Conservation (phyloP, 2,888 invertebrate species). For the Drosophila birchii region DNA sequence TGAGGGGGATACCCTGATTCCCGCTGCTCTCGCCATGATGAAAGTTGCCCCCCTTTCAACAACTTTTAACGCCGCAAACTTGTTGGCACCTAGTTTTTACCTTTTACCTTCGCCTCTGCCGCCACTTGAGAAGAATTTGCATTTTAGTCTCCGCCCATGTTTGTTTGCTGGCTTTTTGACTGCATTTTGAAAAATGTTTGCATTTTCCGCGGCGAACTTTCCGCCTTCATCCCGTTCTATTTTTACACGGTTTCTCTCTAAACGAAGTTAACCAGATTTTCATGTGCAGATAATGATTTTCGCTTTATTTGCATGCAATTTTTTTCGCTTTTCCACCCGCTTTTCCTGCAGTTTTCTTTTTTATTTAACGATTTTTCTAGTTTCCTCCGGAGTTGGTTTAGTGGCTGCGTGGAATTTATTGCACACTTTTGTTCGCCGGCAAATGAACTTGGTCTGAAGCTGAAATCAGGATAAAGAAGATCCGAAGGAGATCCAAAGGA, state of each 20-base stretch:
- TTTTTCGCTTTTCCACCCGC: slow-evolving; percentile 21
- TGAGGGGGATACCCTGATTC: slow-evolving; percentile 24
- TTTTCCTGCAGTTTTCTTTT: slow-evolving; percentile 18
- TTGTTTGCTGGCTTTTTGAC: slow-evolving; percentile 73
- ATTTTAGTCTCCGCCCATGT: slow-evolving; percentile 53
- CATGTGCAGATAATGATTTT: slow-evolving; percentile 77
- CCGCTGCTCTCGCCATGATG: slow-evolving; percentile 19
- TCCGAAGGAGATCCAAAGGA: neutral
- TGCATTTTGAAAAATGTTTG: slow-evolving; percentile 70
- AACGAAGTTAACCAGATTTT: slow-evolving; percentile 79
- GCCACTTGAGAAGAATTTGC: slow-evolving; percentile 69
- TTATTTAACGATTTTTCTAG: slow-evolving; percentile 32
- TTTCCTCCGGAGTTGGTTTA: slow-evolving; percentile 34
- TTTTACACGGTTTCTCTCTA: slow-evolving; percentile 33
- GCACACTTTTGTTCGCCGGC: slow-evolving; percentile 48
- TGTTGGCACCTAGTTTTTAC: slow-evolving; percentile 69
- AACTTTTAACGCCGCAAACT: slow-evolving; percentile 69
- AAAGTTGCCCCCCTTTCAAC: slow-evolving; percentile 47
- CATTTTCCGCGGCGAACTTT: slow-evolving; percentile 51
- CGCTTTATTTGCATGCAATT: slow-evolving; percentile 74
- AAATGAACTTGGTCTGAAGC: slow-evolving; percentile 37
- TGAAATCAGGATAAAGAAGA: slow-evolving; percentile 12
- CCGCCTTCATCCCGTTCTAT: neutral
- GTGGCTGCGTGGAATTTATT: slow-evolving; percentile 61
- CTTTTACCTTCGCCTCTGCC: slow-evolving; percentile 22